A percentile compares a stretch with the other conserved stretches of the same genome.
phyloP scores from a whole-genome alignment of 1,140 invertebrate species.

The Drosophila sp. region DNA sequence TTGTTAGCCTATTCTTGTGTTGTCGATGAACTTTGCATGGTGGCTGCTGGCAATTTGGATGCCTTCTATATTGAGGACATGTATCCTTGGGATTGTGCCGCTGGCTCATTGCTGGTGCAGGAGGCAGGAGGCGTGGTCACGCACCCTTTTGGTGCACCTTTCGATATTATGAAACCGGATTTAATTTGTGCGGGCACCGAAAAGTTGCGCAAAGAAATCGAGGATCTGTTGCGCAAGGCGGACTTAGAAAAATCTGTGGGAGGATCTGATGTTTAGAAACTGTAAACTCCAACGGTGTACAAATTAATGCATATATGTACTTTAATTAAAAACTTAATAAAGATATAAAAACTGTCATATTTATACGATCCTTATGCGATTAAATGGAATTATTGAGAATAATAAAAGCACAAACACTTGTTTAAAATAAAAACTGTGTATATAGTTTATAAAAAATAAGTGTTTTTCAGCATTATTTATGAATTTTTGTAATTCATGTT shows the following conservation, averaged over 20 bases:
- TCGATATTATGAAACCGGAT: conserved; percentile 88
- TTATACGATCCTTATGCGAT: too few species aligned
- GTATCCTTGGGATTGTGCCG: conserved; percentile 90
- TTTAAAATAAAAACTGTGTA: too few species aligned
- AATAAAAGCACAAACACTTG: neutral
- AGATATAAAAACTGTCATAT: too few species aligned
- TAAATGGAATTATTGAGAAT: neutral
- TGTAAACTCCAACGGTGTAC: too few species aligned
- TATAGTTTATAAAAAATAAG: too few species aligned
- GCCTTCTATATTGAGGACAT: conserved; percentile 90
- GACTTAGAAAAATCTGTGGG: conserved; percentile 71
- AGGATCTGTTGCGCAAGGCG: conserved; percentile 70
- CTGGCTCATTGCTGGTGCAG: conserved; percentile 88
- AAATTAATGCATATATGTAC: too few species aligned
- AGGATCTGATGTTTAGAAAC: conserved; percentile 43
- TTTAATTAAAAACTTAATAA: too few species aligned
- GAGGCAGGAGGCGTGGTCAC: conserved; percentile 89
- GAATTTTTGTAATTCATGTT: too few species aligned
- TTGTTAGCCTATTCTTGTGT: conserved; percentile 75
- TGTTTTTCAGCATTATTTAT: too few species aligned
- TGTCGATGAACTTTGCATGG: conserved; percentile 87
- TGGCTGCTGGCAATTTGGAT: conserved; percentile 90
- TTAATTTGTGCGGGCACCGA: conserved; percentile 88
- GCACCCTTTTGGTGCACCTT: conserved; percentile 86
- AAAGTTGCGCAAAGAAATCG: conserved; percentile 70